These are phyloP conservation scores for Paracentrotus lividus DNA, from an alignment of 53 echinoderm and acorn worm species.

Conservation along the genomic window DNA sequence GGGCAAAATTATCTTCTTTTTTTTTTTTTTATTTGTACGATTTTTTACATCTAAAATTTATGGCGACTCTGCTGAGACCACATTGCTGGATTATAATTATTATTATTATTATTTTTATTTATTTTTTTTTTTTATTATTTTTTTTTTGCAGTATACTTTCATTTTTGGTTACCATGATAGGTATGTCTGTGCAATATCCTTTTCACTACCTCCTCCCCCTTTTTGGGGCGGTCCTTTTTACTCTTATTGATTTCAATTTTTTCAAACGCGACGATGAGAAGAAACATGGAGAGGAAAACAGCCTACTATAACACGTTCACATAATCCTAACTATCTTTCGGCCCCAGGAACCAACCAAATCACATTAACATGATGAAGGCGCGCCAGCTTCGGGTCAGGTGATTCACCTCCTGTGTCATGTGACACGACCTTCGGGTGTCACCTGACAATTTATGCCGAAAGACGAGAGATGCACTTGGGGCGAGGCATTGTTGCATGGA, in stretches of 20 bases:
- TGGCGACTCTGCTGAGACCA: no score
- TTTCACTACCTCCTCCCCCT: not conserved
- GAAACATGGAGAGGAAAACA: not conserved
- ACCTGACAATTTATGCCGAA: slow-evolving; percentile 59
- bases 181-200: not conserved
- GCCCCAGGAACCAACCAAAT: slow-evolving; percentile 7
- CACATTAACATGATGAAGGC: slow-evolving; percentile 51
- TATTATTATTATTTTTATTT: no score
- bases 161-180: no score
- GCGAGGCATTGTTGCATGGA: not conserved
- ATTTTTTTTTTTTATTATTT: no score
- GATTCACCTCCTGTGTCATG: slow-evolving; percentile 54
- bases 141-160: no score
- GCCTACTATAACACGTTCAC: not conserved
- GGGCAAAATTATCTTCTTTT: no score
- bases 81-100: no score
- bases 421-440: slow-evolving; percentile 54
- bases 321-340: slow-evolving; percentile 8
- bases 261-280: not conserved
- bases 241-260: no score
- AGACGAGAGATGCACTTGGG: not conserved
- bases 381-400: slow-evolving; percentile 33
- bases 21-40: no score
- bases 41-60: no score
- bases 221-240: no score